phyloP scores from a whole-genome alignment of 1,140 invertebrate species.

The Plectrocnemia conspersa region DNA sequence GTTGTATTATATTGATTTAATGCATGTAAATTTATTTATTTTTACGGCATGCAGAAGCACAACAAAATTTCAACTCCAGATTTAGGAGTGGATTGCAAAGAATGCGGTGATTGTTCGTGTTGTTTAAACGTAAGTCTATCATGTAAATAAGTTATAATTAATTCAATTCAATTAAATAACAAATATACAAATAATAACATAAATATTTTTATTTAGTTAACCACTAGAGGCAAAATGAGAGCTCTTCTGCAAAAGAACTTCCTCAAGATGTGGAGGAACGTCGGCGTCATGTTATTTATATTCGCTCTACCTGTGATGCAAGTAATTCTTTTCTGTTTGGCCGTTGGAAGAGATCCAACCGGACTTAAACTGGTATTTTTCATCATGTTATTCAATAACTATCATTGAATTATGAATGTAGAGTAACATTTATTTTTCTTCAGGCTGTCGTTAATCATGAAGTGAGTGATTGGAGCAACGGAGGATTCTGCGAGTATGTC shows the following conservation, averaged over 20 bases:
- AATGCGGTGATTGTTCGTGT: constrained; percentile 54
- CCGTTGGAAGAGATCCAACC: constrained; percentile 86
- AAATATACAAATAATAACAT: background rate
- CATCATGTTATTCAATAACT: background rate
- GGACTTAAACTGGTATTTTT: constrained; percentile 62
- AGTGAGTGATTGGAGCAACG: constrained; percentile 56
- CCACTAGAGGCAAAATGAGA: constrained; percentile 64
- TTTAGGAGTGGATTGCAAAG: constrained; percentile 52
- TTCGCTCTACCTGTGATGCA: constrained; percentile 88
- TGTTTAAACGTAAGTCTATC: constrained; percentile 52
- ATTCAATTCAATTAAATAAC: no score
- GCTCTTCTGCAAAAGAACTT: constrained; percentile 91
- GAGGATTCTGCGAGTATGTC: constrained; percentile 47
- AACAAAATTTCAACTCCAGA: constrained; percentile 51
- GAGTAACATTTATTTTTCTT: constrained; percentile 9
- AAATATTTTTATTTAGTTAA: constrained; percentile 43
- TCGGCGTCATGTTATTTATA: constrained; percentile 88
- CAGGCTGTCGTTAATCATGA: constrained; percentile 82
- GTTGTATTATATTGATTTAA: no score
- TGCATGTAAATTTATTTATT: constrained; percentile 11
- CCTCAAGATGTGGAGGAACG: constrained; percentile 87
- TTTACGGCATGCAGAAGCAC: constrained; percentile 47
- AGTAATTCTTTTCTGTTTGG: constrained; percentile 91
- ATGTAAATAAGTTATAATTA: no score
- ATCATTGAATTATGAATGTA: background rate